A percentile compares a stretch with the other conserved stretches of the same genome.
These are phyloP conservation scores for Osmoderma eremita DNA, from an alignment of 2,888 invertebrate species.

Conservation along the genomic window DNA sequence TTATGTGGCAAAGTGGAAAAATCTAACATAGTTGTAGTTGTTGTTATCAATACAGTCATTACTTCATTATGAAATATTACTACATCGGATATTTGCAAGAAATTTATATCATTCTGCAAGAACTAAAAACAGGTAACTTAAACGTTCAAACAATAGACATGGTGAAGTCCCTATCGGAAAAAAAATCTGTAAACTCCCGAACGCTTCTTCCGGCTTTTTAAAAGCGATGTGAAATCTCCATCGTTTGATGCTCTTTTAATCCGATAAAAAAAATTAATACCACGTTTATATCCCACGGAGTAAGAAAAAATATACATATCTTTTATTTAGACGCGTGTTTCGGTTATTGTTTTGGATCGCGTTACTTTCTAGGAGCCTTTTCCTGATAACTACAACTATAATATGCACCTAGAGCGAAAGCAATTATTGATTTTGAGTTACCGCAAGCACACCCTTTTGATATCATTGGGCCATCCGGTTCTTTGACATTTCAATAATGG, in stretches of 20 bases:
- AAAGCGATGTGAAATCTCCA: too few species aligned
- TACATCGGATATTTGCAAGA: slow-evolving; percentile 7
- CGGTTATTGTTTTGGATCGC: slow-evolving; percentile 24
- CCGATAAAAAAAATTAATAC: slow-evolving; percentile 4
- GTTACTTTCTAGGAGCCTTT: slow-evolving; percentile 26
- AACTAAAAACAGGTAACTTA: slow-evolving; percentile 16
- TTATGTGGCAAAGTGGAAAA: slow-evolving; percentile 20
- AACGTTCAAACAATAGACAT: slow-evolving; percentile 10
- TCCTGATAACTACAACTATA: slow-evolving; percentile 12
- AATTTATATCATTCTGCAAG: slow-evolving; percentile 15
- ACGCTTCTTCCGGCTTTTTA: not conserved
- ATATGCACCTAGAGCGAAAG: not conserved
- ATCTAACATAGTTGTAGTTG: slow-evolving; percentile 20
- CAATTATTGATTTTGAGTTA: too few species aligned
- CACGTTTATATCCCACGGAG: slow-evolving; percentile 34
- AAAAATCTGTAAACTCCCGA: slow-evolving; percentile 13
- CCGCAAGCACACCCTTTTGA: too few species aligned
- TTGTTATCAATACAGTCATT: slow-evolving; percentile 2
- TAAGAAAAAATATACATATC: slow-evolving; percentile 32
- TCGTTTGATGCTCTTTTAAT: not conserved
- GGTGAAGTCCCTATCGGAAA: not conserved
- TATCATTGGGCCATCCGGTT: too few species aligned
- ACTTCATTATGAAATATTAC: slow-evolving; percentile 7
- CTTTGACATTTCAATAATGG: too few species aligned
- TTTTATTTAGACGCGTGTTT: slow-evolving; percentile 23